These are phyloP conservation scores for Chaetophractus vellerosus DNA, from an alignment of 2,797 vertebrate species.

Conservation along the genomic window DNA sequence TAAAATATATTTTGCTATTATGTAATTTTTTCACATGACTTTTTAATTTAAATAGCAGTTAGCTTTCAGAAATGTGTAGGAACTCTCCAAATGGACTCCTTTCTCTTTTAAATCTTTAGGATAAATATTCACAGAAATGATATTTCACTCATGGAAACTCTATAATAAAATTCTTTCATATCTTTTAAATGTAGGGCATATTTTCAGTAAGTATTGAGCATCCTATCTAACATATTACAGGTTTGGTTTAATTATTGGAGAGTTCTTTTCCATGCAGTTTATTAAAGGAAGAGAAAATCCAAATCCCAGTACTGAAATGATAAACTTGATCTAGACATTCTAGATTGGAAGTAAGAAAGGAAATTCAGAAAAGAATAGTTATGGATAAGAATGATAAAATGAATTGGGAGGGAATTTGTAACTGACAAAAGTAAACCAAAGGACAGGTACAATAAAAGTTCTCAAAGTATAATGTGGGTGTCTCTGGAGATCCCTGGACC, in stretches of 20 bases:
- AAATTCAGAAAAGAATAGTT: background rate
- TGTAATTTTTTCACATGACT: background rate
- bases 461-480: background rate
- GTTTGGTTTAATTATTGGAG: background rate
- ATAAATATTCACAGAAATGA: background rate
- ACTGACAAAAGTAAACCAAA: background rate
- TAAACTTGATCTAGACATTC: background rate
- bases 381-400: background rate
- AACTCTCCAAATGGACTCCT: background rate
- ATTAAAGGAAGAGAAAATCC: background rate
- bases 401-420: background rate
- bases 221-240: too few species aligned
- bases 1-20: background rate
- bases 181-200: background rate
- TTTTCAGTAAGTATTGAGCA: background rate
- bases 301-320: background rate
- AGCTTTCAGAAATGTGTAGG: background rate
- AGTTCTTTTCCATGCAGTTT: background rate
- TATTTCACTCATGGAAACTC: background rate
- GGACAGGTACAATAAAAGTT: background rate
- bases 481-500: background rate
- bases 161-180: background rate
- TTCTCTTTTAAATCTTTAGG: background rate
- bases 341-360: background rate
- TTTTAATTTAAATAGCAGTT: background rate